Base-by-base conservation (phyloP, 2,797 vertebrate species). In the Pteropus rufus region DNA sequence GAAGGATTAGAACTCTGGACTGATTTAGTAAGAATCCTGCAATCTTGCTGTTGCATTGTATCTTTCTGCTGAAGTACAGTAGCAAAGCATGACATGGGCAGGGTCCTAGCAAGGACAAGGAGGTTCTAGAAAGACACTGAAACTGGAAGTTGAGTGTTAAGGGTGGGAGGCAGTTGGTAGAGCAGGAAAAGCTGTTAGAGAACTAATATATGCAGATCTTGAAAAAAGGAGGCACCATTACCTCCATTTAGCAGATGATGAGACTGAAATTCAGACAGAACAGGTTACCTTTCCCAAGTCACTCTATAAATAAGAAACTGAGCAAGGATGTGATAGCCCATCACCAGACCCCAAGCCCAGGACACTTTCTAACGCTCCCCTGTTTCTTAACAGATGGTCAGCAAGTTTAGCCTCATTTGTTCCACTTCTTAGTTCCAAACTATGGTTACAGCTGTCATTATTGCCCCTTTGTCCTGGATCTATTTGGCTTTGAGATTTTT, bases 401-500 rank as follows among this genome's bases (percentile, higher is more conserved):
- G 65, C 67, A 95, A 88, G 85, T 80, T n/a, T 81, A 67, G 65
- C 54, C 86, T 93, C 75, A 52, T 95, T 91, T 96, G 94, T 87
- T 96, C 95, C 85, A 75, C 91, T 89, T 94, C 93, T 91, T 88
- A 96, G 87, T 70, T 93, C 89, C 92, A 77, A 81, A 94, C 92
- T 93, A 67, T 76, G 83, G 85, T 39, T 89, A 49, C 95, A 95
- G 94, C 93, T 96, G 93, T 88, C 93, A 92, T 92, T 81, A 85
- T 77, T 70, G 84, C 76, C 89, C 76, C 83, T 95, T 95, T 96
- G 96, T 88, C 76, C 80, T 72, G 19, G 12, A 34, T 93, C 87
- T 82, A 36, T 94, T 89, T 89, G 89, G 89, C 80, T 93, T 94
- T 81, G 87, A 96, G 92, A 96, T 96, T 92, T 97, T 84, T 93